Percentiles rank a stretch among this genome's conserved stretches.
Conservation (phyloP, 2,113 vertebrate species). For the Carettochelys insculpta region DNA sequence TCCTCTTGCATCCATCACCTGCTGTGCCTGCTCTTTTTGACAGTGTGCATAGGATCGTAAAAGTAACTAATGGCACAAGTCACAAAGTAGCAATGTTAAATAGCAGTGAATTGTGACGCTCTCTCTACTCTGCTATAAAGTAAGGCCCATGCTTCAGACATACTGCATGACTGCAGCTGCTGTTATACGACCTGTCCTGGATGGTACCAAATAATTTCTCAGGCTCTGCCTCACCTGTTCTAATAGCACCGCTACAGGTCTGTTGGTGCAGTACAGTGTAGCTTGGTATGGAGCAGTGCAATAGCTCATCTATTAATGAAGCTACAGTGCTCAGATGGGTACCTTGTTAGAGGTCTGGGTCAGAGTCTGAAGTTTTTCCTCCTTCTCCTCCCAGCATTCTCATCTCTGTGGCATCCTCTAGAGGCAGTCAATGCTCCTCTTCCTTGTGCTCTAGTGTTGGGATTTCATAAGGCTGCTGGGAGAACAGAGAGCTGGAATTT, state of each 20-base stretch:
- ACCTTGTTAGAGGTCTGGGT: not conserved
- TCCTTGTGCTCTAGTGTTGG: not conserved
- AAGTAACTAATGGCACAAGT: not conserved
- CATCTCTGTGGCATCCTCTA: not conserved
- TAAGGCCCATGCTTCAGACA: not conserved
- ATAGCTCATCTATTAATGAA: not conserved
- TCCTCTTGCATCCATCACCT: not conserved
- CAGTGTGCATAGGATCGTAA: not conserved
- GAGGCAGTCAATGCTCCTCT: not conserved
- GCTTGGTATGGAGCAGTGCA: not conserved
- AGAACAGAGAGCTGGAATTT: not conserved
- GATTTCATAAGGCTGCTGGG: not conserved
- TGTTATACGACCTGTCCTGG: not conserved
- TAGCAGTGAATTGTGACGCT: rapidly evolving
- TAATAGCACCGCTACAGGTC: not conserved
- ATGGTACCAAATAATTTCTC: not conserved
- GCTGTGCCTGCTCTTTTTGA: rapidly evolving
- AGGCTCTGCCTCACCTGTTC: not conserved
- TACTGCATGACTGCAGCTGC: not conserved
- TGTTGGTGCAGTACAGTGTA: not conserved
- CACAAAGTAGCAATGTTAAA: not conserved
- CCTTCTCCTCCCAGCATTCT: not conserved
- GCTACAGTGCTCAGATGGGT: not conserved
- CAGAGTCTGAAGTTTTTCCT: not conserved
- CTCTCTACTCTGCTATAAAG: rapidly evolving